These are phyloP conservation scores for Pecten maximus DNA, from an alignment of 2,888 invertebrate genomes.

Conservation along the genomic window DNA sequence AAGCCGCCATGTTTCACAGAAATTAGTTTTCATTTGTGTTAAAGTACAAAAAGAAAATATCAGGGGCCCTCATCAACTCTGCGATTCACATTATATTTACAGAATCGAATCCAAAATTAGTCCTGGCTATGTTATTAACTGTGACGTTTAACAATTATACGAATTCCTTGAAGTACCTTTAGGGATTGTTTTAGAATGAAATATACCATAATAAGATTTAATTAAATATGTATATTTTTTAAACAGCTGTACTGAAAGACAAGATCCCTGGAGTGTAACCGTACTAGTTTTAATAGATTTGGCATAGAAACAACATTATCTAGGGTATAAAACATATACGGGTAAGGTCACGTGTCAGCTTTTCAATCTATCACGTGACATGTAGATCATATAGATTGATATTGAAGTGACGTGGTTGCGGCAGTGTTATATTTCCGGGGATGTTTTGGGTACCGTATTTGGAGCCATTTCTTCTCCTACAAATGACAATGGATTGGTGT, in stretches of 20 bases:
- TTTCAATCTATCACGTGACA: too few species aligned
- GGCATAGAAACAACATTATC: too few species aligned
- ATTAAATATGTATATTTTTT: too few species aligned
- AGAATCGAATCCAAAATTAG: neutral
- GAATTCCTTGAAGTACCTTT: neutral
- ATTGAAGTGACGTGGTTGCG: too few species aligned
- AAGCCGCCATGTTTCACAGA: neutral
- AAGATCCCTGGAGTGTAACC: too few species aligned
- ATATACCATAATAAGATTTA: neutral
- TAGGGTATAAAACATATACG: neutral
- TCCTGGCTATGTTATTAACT: neutral
- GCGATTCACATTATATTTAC: neutral
- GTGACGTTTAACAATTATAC: neutral
- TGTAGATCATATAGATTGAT: too few species aligned
- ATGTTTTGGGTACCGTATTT: too few species aligned
- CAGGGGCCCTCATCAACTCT: neutral
- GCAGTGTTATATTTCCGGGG: too few species aligned
- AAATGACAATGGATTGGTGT: too few species aligned
- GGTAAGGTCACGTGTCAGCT: neutral
- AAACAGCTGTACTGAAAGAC: too few species aligned
- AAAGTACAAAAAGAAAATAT: neutral
- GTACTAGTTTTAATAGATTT: too few species aligned
- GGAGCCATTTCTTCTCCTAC: too few species aligned
- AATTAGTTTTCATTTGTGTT: neutral
- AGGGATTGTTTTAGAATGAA: neutral